A percentile compares a stretch with the other conserved stretches of the same genome.
phyloP scores from a whole-genome alignment of 2,888 invertebrate genomes.

The Periphyllus acericola region DNA sequence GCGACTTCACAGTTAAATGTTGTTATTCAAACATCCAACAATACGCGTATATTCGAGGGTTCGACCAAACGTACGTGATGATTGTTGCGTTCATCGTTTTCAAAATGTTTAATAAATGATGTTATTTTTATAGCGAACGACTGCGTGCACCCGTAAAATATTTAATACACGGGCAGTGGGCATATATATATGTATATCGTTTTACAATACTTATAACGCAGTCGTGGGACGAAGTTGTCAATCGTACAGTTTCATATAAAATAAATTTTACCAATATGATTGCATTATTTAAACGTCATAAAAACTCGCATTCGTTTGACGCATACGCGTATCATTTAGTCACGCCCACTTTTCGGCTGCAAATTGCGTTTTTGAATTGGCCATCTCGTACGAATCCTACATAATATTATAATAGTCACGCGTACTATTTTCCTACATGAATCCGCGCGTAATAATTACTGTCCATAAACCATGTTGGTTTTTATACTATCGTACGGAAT shows the following conservation, averaged over 20 bases:
- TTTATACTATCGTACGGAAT: background rate
- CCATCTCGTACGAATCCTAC: background rate
- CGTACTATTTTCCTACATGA: background rate
- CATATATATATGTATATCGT: background rate
- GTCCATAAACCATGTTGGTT: background rate
- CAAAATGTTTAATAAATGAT: background rate
- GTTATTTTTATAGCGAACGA: background rate
- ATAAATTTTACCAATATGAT: background rate
- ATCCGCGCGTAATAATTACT: background rate
- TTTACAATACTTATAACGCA: background rate
- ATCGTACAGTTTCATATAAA: background rate
- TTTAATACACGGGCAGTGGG: background rate
- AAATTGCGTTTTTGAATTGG: constrained; percentile 40
- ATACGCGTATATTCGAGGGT: background rate
- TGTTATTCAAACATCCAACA: background rate
- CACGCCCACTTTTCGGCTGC: constrained; percentile 46
- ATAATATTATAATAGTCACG: background rate
- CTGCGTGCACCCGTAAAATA: background rate
- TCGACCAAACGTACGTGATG: no score
- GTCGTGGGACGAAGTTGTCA: background rate
- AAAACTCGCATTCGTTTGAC: background rate
- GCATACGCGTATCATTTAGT: background rate
- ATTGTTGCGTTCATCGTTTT: background rate
- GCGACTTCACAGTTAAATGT: background rate
- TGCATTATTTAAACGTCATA: constrained; percentile 28